Base-by-base conservation (phyloP, 2,888 invertebrate genomes). In the Nezara viridula region DNA sequence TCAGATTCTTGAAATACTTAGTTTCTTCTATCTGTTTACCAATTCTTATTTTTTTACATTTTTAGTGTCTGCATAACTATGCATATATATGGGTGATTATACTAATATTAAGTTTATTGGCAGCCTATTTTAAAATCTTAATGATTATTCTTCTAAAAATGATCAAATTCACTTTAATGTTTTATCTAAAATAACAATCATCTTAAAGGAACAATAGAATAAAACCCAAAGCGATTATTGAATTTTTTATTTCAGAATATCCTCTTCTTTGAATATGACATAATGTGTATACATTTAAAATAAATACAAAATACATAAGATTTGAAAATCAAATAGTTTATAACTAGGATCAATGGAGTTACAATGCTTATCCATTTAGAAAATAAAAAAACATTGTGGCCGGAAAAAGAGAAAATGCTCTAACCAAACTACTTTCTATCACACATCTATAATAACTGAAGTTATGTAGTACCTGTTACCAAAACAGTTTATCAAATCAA, bases 231-330 rank as follows among this genome's bases (percentile, higher is more conserved):
- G 24, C 32, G 55, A 40, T 55, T 32, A 55, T 86, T 55, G 9
- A 55, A 52, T 86, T 86, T 86, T 86, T 86, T 86, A 86, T 86
- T 86, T 86, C 86, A 86, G 86, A 86, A 86, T 86, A 86, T 86
- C 32, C 55, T 86, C 52, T 86, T 86, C 55, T 86, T 86, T 47
- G n/a, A 81, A 44, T 81, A 81, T 44, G 81, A 81, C 81, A 81
- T 81, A 81, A 37, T 81, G 40, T 40, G 40, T 40, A 44, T 81
- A 81, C 44, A n/a, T 81, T 81, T 81, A 81, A 81, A 81, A 81
- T 81, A 81, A 81, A 81, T 81, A 47, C n/a, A 81, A 81, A 81
- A 81, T 47, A 81, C 81, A 44, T 44, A 81, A 44, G 44, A 81
- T 40, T 81, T 81, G 10, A 44, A 81, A 81, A 81, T 81, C 21